Evolutionary conservation across 2,113 vertebrate species (phyloP).

Genomic region (Hymenochirus boettgeri): DNA sequence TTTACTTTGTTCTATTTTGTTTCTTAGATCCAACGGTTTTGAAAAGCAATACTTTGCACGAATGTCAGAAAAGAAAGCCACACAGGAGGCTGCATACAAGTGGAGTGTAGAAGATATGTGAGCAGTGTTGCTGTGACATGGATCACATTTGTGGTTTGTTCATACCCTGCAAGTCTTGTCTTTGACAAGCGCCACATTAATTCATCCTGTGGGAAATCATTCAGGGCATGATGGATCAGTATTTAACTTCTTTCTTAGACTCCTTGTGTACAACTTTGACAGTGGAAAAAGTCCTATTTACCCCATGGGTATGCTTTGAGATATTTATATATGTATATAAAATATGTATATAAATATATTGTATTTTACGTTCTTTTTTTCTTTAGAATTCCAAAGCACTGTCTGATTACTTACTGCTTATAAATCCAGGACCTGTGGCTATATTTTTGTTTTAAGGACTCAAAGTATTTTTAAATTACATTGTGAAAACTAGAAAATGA

Average conservation of each 20-base stretch:
- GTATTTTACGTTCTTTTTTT: conserved; percentile 21
- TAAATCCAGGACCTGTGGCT: no score
- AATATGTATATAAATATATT: no score
- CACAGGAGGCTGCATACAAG: conserved; percentile 88
- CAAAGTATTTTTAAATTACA: neutral
- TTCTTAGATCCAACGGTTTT: conserved; percentile 86
- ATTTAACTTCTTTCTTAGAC: no score
- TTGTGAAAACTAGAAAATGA: no score
- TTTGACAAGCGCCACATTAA: no score
- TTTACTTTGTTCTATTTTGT: conserved; percentile 18
- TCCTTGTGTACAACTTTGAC: neutral
- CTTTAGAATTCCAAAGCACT: conserved; percentile 30
- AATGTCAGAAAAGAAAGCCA: conserved; percentile 80
- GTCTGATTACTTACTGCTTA: neutral
- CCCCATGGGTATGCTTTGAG: conserved; percentile 30
- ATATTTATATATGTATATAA: no score
- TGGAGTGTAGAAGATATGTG: conserved; percentile 98
- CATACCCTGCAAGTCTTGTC: neutral
- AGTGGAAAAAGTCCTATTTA: conserved; percentile 3
- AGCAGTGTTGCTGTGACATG: neutral
- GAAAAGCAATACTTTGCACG: conserved; percentile 85
- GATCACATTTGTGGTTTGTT: neutral
- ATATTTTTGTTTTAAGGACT: no score
- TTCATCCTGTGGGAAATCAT: no score
- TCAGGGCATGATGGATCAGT: no score